Conservation (phyloP, 2,797 vertebrate genomes). For the Dallia pectoralis region DNA sequence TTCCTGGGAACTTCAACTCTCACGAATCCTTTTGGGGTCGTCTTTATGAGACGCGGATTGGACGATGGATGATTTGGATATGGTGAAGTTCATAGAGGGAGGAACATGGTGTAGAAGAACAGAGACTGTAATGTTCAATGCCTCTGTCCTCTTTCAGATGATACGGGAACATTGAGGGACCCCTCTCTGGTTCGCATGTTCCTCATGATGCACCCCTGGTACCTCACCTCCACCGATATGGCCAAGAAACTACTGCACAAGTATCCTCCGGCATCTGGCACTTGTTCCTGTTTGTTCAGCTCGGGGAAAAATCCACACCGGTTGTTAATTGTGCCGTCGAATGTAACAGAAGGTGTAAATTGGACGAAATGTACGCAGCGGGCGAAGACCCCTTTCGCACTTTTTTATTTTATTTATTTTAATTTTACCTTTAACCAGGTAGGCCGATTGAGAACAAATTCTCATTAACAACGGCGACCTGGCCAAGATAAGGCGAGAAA, state of each 20-base stretch:
- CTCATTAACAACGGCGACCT: too few relatives aligned
- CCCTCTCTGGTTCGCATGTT: constrained; percentile 83
- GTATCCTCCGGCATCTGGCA: constrained; percentile 77
- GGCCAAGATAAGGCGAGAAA: too few relatives aligned
- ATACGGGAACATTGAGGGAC: constrained; percentile 77
- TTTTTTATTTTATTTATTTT: too few relatives aligned
- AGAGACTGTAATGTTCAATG: background rate
- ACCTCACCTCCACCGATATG: constrained; percentile 84
- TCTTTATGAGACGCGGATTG: too few relatives aligned
- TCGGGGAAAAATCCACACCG: background rate
- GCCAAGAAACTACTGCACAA: constrained; percentile 82
- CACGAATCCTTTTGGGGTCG: too few relatives aligned
- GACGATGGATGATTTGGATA: too few relatives aligned
- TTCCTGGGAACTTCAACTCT: too few relatives aligned
- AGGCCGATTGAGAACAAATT: too few relatives aligned
- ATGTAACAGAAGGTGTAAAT: background rate
- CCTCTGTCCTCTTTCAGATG: constrained; percentile 66
- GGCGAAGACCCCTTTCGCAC: background rate
- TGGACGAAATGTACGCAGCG: background rate
- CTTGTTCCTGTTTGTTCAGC: background rate
- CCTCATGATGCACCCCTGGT: constrained; percentile 94
- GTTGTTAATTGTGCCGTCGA: background rate
- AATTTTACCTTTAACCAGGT: too few relatives aligned
- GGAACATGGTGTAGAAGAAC: too few relatives aligned
- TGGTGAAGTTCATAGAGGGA: too few relatives aligned